Base-by-base conservation (phyloP, 2,888 invertebrate species). In the Drosophila mayaguana region DNA sequence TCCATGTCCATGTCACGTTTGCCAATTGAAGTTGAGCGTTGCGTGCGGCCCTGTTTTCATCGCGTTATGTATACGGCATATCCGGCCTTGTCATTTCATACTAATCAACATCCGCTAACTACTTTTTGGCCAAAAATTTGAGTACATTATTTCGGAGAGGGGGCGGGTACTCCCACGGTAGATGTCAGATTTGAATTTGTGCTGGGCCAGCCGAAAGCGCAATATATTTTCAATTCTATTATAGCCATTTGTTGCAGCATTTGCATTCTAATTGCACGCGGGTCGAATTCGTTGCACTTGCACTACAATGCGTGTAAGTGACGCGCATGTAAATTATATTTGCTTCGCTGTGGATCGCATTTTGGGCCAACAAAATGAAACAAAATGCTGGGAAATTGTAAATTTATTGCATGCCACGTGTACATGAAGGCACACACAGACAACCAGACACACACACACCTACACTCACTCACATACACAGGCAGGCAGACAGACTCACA, bases 21-120 rank as follows among this genome's bases (percentile, higher is more conserved):
- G 18, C 14, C 14, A 16, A 40, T 14, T 40, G 25, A 25, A 20
- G 20, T 28, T 54, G 36, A 25, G 40, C 32, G 28, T 14, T 18
- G 36, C 22, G 36, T 36, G 16, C 22, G 22, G 22, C 46, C 14
- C 20, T 45, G 45, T 55, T 66, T 50, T 32, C 46, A 43, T 14
- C 22, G 43, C 43, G 25, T 56, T 60, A 40, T 72, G 45, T 16
- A 70, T 69, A 74, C 67, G 5, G 43, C 68, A 78, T 85, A 85
- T 91, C 84, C 89, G 91, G 75, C 63, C 68, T 79, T 88, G 83
- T 83, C 80, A 83, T 88, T 90, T 87, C 79, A 83, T 85, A 81
- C 89, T 88, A 89, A 91, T 91, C 89, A 89, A 82, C 89, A 88
- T 91, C 89, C 89, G 84, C 59, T 61, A 50, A 73, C 64, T 65